These are phyloP conservation scores for Andrena hattorfiana DNA, from an alignment of 2,888 invertebrate species.

Conservation along the genomic window DNA sequence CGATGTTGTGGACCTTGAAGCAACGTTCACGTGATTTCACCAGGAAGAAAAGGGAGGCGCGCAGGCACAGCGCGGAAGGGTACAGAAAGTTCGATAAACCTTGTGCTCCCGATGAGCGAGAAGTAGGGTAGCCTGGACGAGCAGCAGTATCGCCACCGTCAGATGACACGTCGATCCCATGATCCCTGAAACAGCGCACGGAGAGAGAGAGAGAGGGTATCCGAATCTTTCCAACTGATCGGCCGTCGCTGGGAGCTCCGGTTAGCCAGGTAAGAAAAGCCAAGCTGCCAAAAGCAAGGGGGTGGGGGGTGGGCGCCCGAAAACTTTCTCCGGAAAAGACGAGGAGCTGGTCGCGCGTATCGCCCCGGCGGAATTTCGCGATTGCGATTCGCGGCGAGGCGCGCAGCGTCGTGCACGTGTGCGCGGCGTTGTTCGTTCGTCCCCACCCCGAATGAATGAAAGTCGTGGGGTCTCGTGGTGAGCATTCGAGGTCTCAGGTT, in stretches of 20 bases:
- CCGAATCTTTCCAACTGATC: constrained; percentile 50
- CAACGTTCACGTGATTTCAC: constrained; percentile 26
- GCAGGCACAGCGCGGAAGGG: background rate
- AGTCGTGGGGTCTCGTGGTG: constrained; percentile 59
- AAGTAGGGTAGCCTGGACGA: constrained; percentile 73
- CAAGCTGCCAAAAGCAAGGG: background rate
- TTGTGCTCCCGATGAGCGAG: constrained; percentile 83
- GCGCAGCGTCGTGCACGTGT: constrained; percentile 39
- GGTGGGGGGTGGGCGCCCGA: no score
- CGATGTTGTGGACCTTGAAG: constrained; percentile 89
- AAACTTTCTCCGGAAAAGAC: constrained; percentile 27
- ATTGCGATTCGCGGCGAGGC: constrained; percentile 48
- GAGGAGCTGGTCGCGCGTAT: background rate
- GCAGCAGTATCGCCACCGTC: constrained; percentile 72
- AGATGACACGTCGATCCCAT: constrained; percentile 77
- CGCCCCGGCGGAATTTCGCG: constrained; percentile 34
- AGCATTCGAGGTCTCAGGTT: constrained; percentile 71
- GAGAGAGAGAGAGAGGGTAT: constrained; percentile 59
- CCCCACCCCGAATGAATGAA: constrained; percentile 73
- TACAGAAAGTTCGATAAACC: constrained; percentile 70
- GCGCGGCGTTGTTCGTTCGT: constrained; percentile 38
- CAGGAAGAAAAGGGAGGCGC: no score
- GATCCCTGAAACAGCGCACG: constrained; percentile 73
- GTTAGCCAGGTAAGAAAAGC: constrained; percentile 5
- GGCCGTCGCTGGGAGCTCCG: constrained; percentile 7